A percentile compares a stretch with the other conserved stretches of the same genome.
Conservation (phyloP, 2,113 vertebrate species). For the Percina caprodes region DNA sequence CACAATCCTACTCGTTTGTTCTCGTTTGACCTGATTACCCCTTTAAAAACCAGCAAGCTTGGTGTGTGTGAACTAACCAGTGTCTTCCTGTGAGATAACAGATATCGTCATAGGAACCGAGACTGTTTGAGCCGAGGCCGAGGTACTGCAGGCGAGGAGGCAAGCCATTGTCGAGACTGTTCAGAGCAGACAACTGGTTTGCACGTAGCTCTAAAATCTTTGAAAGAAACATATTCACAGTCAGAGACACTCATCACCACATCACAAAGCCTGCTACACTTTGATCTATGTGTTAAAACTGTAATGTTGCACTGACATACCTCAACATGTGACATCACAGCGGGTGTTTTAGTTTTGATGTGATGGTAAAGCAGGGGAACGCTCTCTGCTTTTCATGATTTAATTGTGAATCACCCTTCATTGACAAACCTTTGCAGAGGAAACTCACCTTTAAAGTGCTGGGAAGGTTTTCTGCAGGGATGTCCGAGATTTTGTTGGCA, state of each 20-base stretch:
- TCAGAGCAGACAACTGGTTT: slow-evolving; percentile 82
- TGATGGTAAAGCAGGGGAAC: neutral
- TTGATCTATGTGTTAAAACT: neutral
- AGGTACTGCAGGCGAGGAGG: slow-evolving; percentile 85
- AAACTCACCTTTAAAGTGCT: slow-evolving; percentile 83
- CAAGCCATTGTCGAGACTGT: slow-evolving; percentile 70
- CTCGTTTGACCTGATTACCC: slow-evolving; percentile 15
- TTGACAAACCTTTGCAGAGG: neutral
- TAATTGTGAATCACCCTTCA: neutral
- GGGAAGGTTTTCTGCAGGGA: slow-evolving; percentile 83
- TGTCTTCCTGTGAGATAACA: slow-evolving; percentile 73
- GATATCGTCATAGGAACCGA: slow-evolving; percentile 75
- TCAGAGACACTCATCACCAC: neutral
- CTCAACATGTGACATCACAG: neutral
- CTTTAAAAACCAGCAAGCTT: neutral
- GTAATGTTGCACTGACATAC: neutral
- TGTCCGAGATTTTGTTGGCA: slow-evolving; percentile 84
- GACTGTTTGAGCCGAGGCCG: slow-evolving; percentile 85
- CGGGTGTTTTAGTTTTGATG: neutral
- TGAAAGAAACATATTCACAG: neutral
- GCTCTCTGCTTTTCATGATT: neutral
- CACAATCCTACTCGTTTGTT: neutral
- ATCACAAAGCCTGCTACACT: neutral
- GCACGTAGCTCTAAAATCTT: slow-evolving; percentile 90
- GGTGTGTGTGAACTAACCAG: slow-evolving; percentile 82